A percentile compares a stretch with the other conserved stretches of the same genome.
Conservation (phyloP, 1,140 invertebrate species). For the Magallana angulata region DNA sequence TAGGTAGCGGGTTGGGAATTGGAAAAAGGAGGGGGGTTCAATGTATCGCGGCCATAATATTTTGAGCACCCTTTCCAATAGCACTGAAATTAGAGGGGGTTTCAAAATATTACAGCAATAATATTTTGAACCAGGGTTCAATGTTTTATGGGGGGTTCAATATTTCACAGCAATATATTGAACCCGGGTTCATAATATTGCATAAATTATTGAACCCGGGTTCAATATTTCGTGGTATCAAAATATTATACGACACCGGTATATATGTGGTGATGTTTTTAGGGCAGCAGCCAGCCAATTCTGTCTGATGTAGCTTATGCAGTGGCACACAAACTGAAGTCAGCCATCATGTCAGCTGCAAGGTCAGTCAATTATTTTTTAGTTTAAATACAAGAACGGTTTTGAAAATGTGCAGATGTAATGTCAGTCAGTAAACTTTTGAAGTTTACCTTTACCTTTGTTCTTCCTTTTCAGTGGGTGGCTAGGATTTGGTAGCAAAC, state of each 20-base stretch:
- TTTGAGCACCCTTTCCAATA: too few relatives aligned
- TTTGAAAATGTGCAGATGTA: not conserved
- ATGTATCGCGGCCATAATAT: too few relatives aligned
- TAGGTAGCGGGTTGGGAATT: too few relatives aligned
- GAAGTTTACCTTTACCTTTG: not conserved
- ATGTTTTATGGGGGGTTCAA: too few relatives aligned
- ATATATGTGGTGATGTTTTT: slow-evolving; percentile 4
- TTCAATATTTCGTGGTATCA: too few relatives aligned
- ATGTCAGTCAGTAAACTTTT: not conserved
- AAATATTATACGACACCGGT: not conserved
- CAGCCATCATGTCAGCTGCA: slow-evolving; percentile 85
- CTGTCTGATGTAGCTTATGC: slow-evolving; percentile 92
- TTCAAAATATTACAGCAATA: too few relatives aligned
- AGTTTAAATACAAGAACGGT: not conserved
- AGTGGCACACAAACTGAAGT: slow-evolving; percentile 92
- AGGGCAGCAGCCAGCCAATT: slow-evolving; percentile 86
- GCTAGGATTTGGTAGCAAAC: slow-evolving; percentile 76
- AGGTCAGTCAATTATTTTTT: slow-evolving; percentile 83
- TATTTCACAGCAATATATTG: too few relatives aligned
- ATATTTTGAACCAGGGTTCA: too few relatives aligned
- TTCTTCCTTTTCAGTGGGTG: slow-evolving; percentile 76
- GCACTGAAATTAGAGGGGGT: too few relatives aligned
- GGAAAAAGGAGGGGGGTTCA: too few relatives aligned
- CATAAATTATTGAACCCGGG: too few relatives aligned
- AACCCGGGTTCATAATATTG: too few relatives aligned